Base-by-base conservation (phyloP, 2,113 vertebrate species). In the Tichodroma muraria region DNA sequence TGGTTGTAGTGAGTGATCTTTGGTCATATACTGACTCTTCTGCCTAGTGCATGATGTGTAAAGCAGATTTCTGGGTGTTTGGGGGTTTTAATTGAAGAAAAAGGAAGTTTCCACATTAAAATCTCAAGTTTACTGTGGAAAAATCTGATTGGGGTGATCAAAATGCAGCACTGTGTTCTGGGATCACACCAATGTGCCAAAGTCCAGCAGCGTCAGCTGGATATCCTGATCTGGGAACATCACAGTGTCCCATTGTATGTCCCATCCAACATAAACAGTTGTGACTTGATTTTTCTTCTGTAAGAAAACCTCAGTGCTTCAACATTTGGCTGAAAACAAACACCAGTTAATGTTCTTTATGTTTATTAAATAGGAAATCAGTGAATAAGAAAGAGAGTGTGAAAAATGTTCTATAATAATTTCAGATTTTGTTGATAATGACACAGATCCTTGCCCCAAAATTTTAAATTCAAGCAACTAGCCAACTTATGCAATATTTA, bases 321-420 rank as follows among this genome's bases (percentile, higher is more conserved):
- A 92, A 66, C 57, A 87, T 93, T 95, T 89, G 84, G 56, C 88
- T 81, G 75, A 89, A 93, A 94, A 76, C 65, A 86, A 94, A 92
- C 12, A 23, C 56, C 49, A 80, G 31, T 75, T 89, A 85, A 71
- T 65, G 57, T 82, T 93, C 93, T 95, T 95, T 79, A 85, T 93
- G 71, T 61, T 73, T 89, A 35, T 92, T 81, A 92, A 96, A 90
- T 93, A 89, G 83, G 53, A 95, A 95, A 91, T 90, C 84, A 95
- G 89, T 79, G 80, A 89, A 71, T 64, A 81, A 85, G 65, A 94
- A 84, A 61, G 57, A 75, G 25, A 92, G 77, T 84, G 84, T 86
- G 73, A 94, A 63, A 77, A 89, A 78, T 2, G 45, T 45, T 86
- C 61, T 64, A 86, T 85, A 94, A 81, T 90, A 81, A 88, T 87